phyloP scores from a whole-genome alignment of 2,113 vertebrate species.

The Gnathonemus longibarbis region DNA sequence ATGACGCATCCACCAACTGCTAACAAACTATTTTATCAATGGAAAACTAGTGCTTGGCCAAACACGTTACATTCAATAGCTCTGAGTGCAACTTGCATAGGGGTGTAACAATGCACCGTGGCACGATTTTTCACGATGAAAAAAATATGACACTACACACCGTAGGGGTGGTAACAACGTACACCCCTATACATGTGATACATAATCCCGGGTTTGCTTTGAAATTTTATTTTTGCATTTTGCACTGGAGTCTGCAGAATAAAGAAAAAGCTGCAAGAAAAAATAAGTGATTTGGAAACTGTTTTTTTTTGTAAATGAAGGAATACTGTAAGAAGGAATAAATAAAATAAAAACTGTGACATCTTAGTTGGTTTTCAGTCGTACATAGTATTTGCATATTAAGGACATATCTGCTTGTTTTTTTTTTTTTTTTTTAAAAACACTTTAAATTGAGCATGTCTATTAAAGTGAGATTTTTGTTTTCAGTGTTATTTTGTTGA shows the following conservation, averaged over 20 bases:
- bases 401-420: background rate
- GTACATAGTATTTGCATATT: background rate
- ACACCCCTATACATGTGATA: background rate
- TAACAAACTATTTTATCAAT: background rate
- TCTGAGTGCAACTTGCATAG: background rate
- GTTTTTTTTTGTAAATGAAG: background rate
- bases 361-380: background rate
- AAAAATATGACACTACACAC: background rate
- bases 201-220: background rate
- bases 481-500: background rate
- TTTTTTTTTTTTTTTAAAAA: background rate
- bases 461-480: background rate
- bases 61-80: background rate
- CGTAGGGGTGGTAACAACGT: background rate
- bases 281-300: background rate
- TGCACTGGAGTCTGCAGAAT: background rate
- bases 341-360: background rate
- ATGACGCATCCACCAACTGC: background rate
- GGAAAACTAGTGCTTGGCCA: background rate
- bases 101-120: background rate
- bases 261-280: background rate
- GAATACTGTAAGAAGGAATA: background rate
- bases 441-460: background rate
- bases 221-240: background rate
- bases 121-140: background rate